Conservation (phyloP, 2,113 vertebrate species). For the Panthera leo region DNA sequence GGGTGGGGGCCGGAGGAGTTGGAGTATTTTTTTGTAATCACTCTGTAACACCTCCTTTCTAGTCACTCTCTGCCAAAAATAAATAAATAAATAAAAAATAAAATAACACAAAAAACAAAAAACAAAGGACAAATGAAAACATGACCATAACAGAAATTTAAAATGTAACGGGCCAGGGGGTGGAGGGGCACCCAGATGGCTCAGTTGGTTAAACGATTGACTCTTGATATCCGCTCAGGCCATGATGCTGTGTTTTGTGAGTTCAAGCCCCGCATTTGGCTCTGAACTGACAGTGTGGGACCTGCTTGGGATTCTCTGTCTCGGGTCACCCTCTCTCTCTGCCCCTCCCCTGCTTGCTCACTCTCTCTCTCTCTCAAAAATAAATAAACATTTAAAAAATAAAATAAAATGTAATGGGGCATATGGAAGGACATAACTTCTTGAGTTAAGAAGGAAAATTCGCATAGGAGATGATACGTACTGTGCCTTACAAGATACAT, state of each 20-base stretch:
- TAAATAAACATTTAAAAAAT: no score
- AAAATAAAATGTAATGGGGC: background rate
- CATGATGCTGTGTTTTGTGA: no score
- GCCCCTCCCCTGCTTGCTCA: no score
- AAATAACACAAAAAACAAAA: background rate
- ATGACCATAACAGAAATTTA: background rate
- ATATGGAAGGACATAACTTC: background rate
- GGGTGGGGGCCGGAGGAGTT: no score
- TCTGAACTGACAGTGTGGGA: no score
- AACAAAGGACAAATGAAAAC: background rate
- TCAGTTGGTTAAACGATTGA: no score
- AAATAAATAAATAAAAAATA: background rate
- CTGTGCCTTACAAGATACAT: background rate
- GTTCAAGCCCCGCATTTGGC: no score
- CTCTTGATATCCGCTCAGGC: no score
- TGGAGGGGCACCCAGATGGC: no score
- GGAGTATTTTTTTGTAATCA: background rate
- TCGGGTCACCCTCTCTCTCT: no score
- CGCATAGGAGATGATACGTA: background rate
- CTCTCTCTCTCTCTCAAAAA: no score
- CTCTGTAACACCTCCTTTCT: background rate
- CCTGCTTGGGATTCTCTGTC: no score
- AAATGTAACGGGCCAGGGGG: background rate
- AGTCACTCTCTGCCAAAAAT: background rate
- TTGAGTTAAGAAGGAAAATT: background rate